phyloP scores from a whole-genome alignment of 2,797 vertebrate species.

The Takifugu ocellatus region DNA sequence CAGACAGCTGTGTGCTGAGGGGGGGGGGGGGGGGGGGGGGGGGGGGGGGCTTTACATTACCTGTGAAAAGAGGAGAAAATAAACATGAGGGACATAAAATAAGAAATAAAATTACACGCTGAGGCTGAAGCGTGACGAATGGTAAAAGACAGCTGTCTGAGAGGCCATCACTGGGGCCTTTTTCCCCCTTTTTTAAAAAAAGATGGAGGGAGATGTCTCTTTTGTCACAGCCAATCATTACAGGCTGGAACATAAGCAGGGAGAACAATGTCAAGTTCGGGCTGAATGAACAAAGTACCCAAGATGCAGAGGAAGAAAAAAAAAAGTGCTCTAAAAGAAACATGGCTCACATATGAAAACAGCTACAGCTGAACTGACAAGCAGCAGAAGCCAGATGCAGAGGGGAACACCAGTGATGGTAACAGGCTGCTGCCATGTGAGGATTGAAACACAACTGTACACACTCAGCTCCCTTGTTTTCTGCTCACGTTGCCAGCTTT shows the following conservation, averaged over 20 bases:
- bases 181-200: slow-evolving; percentile 18
- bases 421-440: slow-evolving; percentile 67
- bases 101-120: slow-evolving; percentile 62
- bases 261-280: slow-evolving; percentile 73
- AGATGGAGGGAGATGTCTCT: slow-evolving; percentile 59
- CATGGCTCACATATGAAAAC: slow-evolving; percentile 66
- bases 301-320: slow-evolving; percentile 48
- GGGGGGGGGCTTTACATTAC: slow-evolving; percentile 24
- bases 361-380: slow-evolving; percentile 57
- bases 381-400: slow-evolving; percentile 59
- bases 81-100: slow-evolving; percentile 23
- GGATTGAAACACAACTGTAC: slow-evolving; percentile 58
- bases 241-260: slow-evolving; percentile 61
- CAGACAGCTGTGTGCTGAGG: slow-evolving; percentile 28
- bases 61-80: slow-evolving; percentile 9
- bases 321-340: slow-evolving; percentile 65
- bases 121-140: slow-evolving; percentile 59
- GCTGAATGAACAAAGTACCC: slow-evolving; percentile 69
- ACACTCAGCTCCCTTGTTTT: slow-evolving; percentile 47
- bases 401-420: slow-evolving; percentile 48
- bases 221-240: slow-evolving; percentile 76
- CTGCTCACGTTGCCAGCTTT: slow-evolving; percentile 45
- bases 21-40: slow-evolving; percentile 19
- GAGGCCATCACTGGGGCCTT: slow-evolving; percentile 47
- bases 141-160: slow-evolving; percentile 75